These are phyloP conservation scores for Morpho helenor DNA, from an alignment of 2,888 invertebrate species.

Conservation along the genomic window DNA sequence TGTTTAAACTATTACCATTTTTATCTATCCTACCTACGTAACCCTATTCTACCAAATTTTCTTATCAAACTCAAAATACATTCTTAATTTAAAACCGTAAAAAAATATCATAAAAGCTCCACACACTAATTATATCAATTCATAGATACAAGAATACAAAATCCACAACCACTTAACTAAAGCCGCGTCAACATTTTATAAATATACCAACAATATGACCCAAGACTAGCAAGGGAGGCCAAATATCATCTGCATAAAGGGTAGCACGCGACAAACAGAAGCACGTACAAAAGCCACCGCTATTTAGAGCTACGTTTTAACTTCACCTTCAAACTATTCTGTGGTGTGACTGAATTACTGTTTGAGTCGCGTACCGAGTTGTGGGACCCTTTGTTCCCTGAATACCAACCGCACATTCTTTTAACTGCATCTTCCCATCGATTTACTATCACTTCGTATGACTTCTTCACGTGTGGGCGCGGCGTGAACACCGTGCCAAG, in stretches of 20 bases:
- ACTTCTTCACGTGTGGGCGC: slow-evolving; percentile 48
- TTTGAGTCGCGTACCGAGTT: slow-evolving; percentile 40
- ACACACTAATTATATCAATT: neutral
- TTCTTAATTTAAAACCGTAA: neutral
- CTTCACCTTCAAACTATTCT: slow-evolving; percentile 45
- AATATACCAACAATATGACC: slow-evolving; percentile 10
- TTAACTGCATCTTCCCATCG: slow-evolving; percentile 80
- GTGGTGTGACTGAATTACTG: slow-evolving; percentile 35
- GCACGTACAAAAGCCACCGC: slow-evolving; percentile 59
- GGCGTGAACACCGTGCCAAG: slow-evolving; percentile 82
- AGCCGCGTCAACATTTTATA: slow-evolving; percentile 7
- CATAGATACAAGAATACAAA: neutral
- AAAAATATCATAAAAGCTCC: neutral
- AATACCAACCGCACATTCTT: slow-evolving; percentile 79
- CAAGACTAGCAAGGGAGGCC: slow-evolving; percentile 13
- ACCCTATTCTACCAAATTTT: too few species aligned
- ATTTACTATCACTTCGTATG: slow-evolving; percentile 52
- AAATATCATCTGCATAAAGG: slow-evolving; percentile 55
- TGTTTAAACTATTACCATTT: too few species aligned
- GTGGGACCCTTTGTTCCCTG: slow-evolving; percentile 31
- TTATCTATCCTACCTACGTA: too few species aligned
- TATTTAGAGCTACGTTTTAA: slow-evolving; percentile 48
- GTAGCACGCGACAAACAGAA: slow-evolving; percentile 46
- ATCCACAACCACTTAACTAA: slow-evolving; percentile 1
- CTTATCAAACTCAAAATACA: too few species aligned